These are phyloP conservation scores for Dryadula phaetusa DNA, from an alignment of 2,888 invertebrate species.

Conservation along the genomic window DNA sequence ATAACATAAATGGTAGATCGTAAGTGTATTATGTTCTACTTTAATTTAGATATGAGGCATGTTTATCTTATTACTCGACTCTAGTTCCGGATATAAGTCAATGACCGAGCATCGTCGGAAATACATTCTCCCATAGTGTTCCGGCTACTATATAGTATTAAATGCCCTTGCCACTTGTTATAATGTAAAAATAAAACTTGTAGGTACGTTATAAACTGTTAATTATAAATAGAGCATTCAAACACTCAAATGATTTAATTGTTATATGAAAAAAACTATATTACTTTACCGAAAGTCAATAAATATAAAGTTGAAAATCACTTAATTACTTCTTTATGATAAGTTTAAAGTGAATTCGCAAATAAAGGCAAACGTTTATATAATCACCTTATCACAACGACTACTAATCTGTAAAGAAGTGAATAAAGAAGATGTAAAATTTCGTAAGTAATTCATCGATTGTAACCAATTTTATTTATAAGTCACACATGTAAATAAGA, in stretches of 20 bases:
- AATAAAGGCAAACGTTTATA: too few species aligned
- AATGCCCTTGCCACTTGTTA: constrained; percentile 14
- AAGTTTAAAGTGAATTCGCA: too few species aligned
- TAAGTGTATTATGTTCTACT: not conserved
- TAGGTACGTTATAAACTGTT: not conserved
- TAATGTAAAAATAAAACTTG: not conserved
- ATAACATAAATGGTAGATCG: not conserved
- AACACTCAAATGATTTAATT: too few species aligned
- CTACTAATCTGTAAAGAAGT: not conserved
- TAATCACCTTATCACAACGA: too few species aligned
- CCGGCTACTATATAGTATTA: constrained; percentile 49
- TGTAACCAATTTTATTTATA: too few species aligned
- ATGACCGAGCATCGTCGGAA: constrained; percentile 72
- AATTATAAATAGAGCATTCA: too few species aligned
- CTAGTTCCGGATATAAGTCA: constrained; percentile 72
- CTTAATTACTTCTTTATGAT: too few species aligned
- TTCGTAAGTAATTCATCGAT: not conserved
- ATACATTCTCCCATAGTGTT: constrained; percentile 70
- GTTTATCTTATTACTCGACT: constrained; percentile 60
- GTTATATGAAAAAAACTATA: too few species aligned
- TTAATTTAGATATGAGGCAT: constrained; percentile 13
- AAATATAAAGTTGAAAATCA: too few species aligned
- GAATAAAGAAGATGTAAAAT: not conserved
- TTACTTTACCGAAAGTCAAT: too few species aligned
- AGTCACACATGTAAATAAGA: too few species aligned